Conservation (phyloP, 2,113 vertebrate genomes). For the Strigops habroptila region DNA sequence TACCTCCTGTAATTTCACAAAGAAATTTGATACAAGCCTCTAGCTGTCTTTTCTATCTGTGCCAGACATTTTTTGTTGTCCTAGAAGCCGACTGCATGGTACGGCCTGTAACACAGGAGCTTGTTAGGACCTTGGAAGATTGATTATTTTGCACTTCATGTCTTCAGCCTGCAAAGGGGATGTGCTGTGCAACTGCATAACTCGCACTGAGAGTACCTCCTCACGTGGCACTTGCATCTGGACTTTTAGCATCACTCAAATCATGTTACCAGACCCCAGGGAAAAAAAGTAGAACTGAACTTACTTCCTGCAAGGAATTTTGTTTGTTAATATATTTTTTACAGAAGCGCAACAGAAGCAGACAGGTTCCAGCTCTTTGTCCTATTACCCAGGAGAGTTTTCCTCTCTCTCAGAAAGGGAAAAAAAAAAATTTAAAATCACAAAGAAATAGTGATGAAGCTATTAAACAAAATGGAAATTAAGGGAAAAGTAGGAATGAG, state of each 20-base stretch:
- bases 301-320: neutral
- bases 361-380: neutral
- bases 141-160: neutral
- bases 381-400: neutral
- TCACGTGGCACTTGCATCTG: neutral
- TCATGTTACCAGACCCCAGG: neutral
- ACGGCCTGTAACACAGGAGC: neutral
- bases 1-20: neutral
- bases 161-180: neutral
- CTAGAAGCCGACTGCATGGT: neutral
- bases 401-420: neutral
- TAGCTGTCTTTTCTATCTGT: neutral
- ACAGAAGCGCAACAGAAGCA: neutral
- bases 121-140: neutral
- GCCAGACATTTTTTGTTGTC: neutral
- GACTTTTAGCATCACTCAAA: neutral
- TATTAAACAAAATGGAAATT: constrained; percentile 35
- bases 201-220: neutral
- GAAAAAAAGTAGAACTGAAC: neutral
- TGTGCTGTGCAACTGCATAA: neutral
- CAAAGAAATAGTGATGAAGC: neutral
- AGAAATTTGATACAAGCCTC: neutral
- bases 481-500: neutral
- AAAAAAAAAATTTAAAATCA: neutral
- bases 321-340: neutral